Base-by-base conservation (phyloP, 2,797 vertebrate genomes). In the Pampus argenteus region DNA sequence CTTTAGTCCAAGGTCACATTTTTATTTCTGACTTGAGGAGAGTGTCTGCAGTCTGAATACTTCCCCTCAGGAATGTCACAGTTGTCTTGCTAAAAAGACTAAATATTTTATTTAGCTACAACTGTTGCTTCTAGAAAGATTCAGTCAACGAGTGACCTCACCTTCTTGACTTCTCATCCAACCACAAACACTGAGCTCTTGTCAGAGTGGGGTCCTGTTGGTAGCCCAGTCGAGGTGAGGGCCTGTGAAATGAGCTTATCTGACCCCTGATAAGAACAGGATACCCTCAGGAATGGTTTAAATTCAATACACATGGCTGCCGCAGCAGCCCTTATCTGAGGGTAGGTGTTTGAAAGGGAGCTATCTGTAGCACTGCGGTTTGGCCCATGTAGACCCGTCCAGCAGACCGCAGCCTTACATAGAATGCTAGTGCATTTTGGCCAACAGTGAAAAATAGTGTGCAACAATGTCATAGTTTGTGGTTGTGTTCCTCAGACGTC, bases 241-340 rank as follows among this genome's bases (percentile, higher is more conserved):
- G 80, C 48, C 86, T 89, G 89, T 90, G 89, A 93, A 91, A 90
- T 85, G 60, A 86, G 78, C 87, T 92, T 92, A 93, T 94, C 91
- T 91, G 78, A 84, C 78, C 82, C 50, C 79, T 85, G 93, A 94
- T 94, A 92, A 94, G 86, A 82, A 72, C 76, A 86, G 88, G 84
- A 90, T 84, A 86, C 89, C 80, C 85, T 71, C 61, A 85, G 84
- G 84, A 92, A 86, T 52, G 57, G 51, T 31, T 62, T 71, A 83
- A 89, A 92, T 75, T 85, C 78, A 89, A 76, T 80, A 87, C 91
- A 91, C 86, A 94, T 89, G 90, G 83, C 71, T 71, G 52, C 71
- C 20, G 18, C 31, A 3, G 58, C 8, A 20, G 71, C 23, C 66
- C 74, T 85, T 89, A 88, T 91, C 86, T 83, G 26, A 66, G 26